phyloP scores from a whole-genome alignment of 1,140 invertebrate species.

The Caerostris darwini region DNA sequence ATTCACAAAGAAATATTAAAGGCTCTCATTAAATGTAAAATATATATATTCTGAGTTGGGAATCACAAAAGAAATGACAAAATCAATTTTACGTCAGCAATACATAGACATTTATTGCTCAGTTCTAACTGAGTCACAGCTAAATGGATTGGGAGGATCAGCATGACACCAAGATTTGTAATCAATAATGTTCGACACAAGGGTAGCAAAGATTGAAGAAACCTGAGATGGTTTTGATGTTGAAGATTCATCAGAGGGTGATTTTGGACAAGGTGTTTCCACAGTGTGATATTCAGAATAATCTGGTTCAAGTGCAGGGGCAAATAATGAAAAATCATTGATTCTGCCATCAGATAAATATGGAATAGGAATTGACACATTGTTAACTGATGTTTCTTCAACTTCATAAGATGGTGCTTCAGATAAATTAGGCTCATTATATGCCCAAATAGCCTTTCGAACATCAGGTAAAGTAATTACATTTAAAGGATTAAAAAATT shows the following conservation, averaged over 20 bases:
- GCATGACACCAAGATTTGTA: slow-evolving; percentile 53
- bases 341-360: background rate
- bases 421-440: background rate
- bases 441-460: slow-evolving; percentile 1
- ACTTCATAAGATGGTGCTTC: background rate
- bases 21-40: too few species aligned
- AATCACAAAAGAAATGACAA: too few species aligned
- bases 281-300: background rate
- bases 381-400: background rate
- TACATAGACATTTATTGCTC: background rate
- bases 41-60: too few species aligned
- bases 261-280: slow-evolving; percentile 73
- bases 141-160: slow-evolving; percentile 10
- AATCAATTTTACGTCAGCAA: too few species aligned
- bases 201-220: background rate
- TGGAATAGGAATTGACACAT: background rate
- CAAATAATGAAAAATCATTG: background rate
- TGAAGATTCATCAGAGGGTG: slow-evolving; percentile 77
- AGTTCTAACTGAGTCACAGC: background rate
- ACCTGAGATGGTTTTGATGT: slow-evolving; percentile 63
- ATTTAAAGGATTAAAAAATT: too few species aligned
- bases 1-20: too few species aligned
- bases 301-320: background rate
- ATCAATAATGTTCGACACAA: background rate
- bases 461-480: background rate